A percentile compares a stretch with the other conserved stretches of the same genome.
These are phyloP conservation scores for Erythrocercus mccallii DNA, from an alignment of 2,113 vertebrate genomes.

Conservation along the genomic window DNA sequence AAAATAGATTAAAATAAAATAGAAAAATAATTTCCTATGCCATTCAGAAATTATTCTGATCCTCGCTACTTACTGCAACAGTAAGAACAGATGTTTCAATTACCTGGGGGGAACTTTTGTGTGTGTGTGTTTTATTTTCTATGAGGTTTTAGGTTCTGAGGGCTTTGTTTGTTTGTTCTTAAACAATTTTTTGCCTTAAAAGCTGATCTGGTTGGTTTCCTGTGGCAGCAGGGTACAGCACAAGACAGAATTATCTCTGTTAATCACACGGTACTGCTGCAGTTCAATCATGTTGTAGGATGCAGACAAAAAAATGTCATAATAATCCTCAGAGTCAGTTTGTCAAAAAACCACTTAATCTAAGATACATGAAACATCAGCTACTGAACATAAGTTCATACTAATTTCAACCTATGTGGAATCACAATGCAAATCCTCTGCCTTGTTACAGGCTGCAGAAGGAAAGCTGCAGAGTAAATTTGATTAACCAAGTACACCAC, in stretches of 20 bases:
- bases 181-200: background rate
- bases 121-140: background rate
- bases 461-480: background rate
- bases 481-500: background rate
- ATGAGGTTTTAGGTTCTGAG: background rate
- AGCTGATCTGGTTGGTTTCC: background rate
- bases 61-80: background rate
- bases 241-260: background rate
- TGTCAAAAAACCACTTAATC: constrained; percentile 17
- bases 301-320: background rate
- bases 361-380: background rate
- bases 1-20: background rate
- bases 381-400: background rate
- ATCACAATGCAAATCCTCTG: background rate
- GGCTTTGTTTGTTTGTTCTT: background rate
- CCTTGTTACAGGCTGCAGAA: background rate
- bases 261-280: background rate
- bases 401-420: constrained; percentile 20
- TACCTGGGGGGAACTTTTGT: background rate
- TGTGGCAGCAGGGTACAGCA: background rate
- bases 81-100: background rate
- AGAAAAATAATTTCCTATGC: background rate
- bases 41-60: background rate
- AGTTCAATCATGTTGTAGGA: background rate
- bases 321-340: background rate